Evolutionary conservation across 2,888 invertebrate species (phyloP), one percentile per base, ranked within the genome.

Genomic region (Trachelus iudaicus): DNA sequence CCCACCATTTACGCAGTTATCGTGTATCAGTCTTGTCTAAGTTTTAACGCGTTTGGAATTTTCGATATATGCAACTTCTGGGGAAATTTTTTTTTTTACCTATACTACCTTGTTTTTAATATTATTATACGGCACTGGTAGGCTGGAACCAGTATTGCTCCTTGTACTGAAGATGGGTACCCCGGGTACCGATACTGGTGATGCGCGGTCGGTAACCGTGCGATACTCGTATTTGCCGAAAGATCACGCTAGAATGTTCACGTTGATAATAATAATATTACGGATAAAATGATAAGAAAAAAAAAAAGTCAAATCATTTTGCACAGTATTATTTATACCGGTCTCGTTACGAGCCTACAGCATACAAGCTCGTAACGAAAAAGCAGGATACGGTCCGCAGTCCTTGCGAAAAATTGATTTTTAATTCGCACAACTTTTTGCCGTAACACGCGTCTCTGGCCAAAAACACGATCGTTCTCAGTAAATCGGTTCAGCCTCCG

Each of bases 121-220:
- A 56, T 56, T 9, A 1, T 56, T 56, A 23, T 56, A 56, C 56
- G 56, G 56, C 15, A 56, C 56, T 56, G 23, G 23, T 9, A 9
- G 6, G 6, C 23, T 23, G 56, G 9, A 56, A 56, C 56, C 56
- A 23, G 56, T 56, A n/a, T 34, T 75, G 23, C 23, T 75, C n/a
- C 15, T 34, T 11, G 40, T 35, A 11, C 40, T 1, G 30, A 75
- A 33, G 15, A 56, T 40, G 40, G 40, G 15, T 23, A 40, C 6
- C 35, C 0, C n/a, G n/a, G 56, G 56, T 40, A 40, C 6, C 6
- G 23, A 23, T 40, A 40, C 40, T 23, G 23, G 73, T 69, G 34
- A n/a, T 73, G 79, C 82, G 9, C 85, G 34, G 85, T 83, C 84
- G 85, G 84, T 85, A 84, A 85, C 77, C 40, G 73, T 31, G 75